phyloP scores from a whole-genome alignment of 2,113 vertebrate species.

The Tetraodon nigroviridis region DNA sequence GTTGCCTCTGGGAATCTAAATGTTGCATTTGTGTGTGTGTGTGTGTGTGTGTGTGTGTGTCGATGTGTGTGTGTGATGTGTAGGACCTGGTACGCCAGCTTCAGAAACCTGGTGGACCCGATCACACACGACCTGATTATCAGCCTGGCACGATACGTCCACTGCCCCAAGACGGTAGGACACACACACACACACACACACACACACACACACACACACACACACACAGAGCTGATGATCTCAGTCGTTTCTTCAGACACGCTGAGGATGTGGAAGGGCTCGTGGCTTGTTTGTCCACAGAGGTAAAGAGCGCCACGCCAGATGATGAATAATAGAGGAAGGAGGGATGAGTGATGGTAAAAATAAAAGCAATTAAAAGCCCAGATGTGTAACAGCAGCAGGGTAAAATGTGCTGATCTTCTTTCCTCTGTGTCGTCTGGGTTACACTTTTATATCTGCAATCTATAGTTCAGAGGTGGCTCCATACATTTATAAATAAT shows the following conservation, averaged over 20 bases:
- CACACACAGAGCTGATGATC: constrained; percentile 14
- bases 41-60: constrained; percentile 12
- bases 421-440: background rate
- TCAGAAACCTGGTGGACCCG: constrained; percentile 96
- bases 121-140: constrained; percentile 98
- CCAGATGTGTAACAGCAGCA: constrained; percentile 6
- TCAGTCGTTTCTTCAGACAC: constrained; percentile 34
- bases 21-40: background rate
- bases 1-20: too few species aligned
- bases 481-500: too few species aligned
- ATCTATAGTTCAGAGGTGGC: too few species aligned
- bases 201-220: background rate
- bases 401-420: background rate
- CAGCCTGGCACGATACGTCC: constrained; percentile 92
- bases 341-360: constrained; percentile 20
- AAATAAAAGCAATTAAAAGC: constrained; percentile 34
- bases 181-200: constrained; percentile 11
- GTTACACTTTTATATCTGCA: background rate
- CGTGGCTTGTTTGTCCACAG: constrained; percentile 43
- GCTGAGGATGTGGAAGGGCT: constrained; percentile 42
- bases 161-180: constrained; percentile 92
- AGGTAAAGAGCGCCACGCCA: constrained; percentile 5
- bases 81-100: constrained; percentile 98
- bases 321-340: constrained; percentile 10
- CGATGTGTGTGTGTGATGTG: constrained; percentile 51